Evolutionary conservation across 2,113 vertebrate genomes (phyloP).

Genomic region (Corapipo altera): DNA sequence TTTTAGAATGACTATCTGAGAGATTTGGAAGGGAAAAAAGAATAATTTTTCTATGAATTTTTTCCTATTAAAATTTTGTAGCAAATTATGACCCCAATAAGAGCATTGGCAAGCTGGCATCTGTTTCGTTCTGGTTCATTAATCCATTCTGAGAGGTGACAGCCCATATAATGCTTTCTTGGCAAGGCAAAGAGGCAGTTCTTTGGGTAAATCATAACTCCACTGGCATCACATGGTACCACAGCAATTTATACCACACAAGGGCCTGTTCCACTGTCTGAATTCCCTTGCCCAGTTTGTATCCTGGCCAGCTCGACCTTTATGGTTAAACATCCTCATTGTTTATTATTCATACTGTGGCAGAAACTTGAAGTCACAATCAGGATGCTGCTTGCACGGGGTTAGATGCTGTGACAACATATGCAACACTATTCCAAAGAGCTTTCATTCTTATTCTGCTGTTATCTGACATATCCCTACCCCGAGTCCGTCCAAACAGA

Average conservation of each 20-base stretch:
- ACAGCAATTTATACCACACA: neutral
- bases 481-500: neutral
- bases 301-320: neutral
- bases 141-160: constrained; percentile 4
- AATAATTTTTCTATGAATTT: neutral
- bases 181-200: neutral
- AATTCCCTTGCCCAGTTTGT: neutral
- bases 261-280: neutral
- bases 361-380: neutral
- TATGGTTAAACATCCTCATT: neutral
- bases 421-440: neutral
- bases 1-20: neutral
- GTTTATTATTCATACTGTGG: neutral
- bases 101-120: neutral
- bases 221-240: neutral
- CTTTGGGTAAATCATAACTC: neutral
- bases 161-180: neutral
- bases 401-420: neutral
- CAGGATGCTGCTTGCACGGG: neutral
- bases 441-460: neutral
- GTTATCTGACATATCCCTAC: neutral
- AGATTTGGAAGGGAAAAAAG: neutral
- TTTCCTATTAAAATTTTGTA: neutral
- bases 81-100: neutral
- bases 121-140: neutral